These are phyloP conservation scores for Acromyrmex echinatior DNA, from an alignment of 1,140 invertebrate genomes.

Conservation along the genomic window DNA sequence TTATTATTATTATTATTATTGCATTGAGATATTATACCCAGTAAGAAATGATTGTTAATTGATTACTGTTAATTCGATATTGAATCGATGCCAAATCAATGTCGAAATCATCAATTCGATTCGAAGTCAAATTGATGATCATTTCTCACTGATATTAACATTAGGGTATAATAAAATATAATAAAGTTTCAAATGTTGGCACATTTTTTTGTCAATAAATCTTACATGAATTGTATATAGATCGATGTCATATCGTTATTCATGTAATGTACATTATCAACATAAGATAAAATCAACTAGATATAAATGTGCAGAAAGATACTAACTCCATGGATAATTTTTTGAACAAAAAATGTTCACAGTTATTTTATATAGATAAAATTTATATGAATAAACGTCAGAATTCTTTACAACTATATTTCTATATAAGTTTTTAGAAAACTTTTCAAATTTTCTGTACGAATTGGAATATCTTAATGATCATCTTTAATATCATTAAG, in stretches of 20 bases:
- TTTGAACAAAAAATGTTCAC: neutral
- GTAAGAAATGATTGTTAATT: no score
- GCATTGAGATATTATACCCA: no score
- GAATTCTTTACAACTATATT: neutral
- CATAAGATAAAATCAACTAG: conserved; percentile 9
- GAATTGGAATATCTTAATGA: neutral
- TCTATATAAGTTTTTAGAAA: neutral
- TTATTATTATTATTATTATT: neutral
- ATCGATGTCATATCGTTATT: neutral
- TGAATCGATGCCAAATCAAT: no score
- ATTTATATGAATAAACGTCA: no score
- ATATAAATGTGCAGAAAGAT: neutral
- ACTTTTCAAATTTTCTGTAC: neutral
- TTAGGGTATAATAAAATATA: neutral
- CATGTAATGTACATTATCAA: conserved; percentile 22
- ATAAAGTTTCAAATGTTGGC: conserved; percentile 19
- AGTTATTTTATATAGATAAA: no score
- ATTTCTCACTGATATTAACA: no score
- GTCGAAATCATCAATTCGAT: no score
- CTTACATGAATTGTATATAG: neutral
- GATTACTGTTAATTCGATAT: no score
- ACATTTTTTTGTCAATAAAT: conserved; percentile 4
- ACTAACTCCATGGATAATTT: neutral
- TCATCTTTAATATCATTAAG: no score
- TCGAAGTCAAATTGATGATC: no score